Conservation (phyloP, 2,888 invertebrate species). For the Cataglyphis altisquamis region DNA sequence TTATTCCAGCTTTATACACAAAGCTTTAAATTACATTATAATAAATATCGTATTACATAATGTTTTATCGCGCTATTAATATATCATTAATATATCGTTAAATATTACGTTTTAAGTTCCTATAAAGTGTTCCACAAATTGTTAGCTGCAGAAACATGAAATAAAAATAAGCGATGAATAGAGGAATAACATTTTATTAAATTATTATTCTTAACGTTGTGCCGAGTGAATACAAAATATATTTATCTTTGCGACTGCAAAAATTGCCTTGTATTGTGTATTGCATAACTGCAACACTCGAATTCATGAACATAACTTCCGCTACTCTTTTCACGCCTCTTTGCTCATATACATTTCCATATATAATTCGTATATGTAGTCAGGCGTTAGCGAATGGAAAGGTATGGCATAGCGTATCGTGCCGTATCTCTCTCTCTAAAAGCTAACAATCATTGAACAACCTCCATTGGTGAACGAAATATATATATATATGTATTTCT, state of each 20-base stretch:
- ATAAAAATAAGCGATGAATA: not conserved
- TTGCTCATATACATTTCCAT: not conserved
- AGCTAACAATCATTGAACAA: slow-evolving; percentile 3
- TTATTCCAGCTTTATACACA: not conserved
- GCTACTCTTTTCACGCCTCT: not conserved
- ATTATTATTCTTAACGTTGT: slow-evolving; percentile 14
- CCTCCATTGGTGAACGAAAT: not conserved
- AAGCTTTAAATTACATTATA: slow-evolving; percentile 3
- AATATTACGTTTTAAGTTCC: not conserved
- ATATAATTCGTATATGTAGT: not conserved
- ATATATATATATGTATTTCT: not conserved
- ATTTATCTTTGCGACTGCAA: not conserved
- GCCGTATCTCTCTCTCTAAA: slow-evolving; percentile 15
- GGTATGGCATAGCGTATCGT: not conserved
- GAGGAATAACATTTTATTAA: not conserved
- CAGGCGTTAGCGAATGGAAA: not conserved
- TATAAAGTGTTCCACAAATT: not conserved
- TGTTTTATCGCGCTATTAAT: not conserved
- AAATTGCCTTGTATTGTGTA: not conserved
- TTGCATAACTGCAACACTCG: not conserved
- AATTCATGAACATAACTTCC: not conserved
- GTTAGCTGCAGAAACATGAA: not conserved
- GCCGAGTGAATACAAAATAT: not conserved
- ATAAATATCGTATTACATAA: not conserved
- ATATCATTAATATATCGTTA: not conserved